phyloP scores from a whole-genome alignment of 2,888 invertebrate species.

The Smittia aterrima region DNA sequence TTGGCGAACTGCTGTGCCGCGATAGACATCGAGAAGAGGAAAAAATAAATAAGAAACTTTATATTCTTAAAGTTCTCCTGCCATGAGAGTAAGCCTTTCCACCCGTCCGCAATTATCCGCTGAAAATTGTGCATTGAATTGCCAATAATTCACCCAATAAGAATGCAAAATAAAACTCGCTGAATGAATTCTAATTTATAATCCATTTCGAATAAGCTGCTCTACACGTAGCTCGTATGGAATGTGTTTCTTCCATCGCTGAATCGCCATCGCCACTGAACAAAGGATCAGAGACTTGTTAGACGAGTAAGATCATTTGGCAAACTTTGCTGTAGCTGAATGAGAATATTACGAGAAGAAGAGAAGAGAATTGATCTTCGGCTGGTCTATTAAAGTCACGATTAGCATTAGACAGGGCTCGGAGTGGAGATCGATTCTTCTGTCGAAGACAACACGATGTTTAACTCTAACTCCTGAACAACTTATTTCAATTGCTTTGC shows the following conservation, averaged over 20 bases:
- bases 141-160: slow-evolving; percentile 9
- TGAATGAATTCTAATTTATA: slow-evolving; percentile 5
- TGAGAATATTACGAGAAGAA: neutral
- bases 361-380: slow-evolving; percentile 27
- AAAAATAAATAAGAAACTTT: neutral
- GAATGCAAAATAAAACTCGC: slow-evolving; percentile 11
- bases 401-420: neutral
- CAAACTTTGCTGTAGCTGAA: neutral
- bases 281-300: slow-evolving; percentile 18
- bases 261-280: neutral
- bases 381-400: slow-evolving; percentile 28
- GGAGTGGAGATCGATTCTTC: no score
- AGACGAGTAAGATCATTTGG: slow-evolving; percentile 1
- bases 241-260: neutral
- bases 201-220: neutral
- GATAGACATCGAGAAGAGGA: neutral
- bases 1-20: neutral
- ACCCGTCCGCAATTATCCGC: slow-evolving; percentile 3
- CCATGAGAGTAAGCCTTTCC: neutral
- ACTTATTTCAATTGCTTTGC: neutral
- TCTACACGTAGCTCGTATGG: slow-evolving; percentile 16
- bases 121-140: neutral
- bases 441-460: no score
- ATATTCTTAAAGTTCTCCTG: neutral
- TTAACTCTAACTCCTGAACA: neutral